Conservation (phyloP, 2,113 vertebrate species). For the Otocyon megalotis region DNA sequence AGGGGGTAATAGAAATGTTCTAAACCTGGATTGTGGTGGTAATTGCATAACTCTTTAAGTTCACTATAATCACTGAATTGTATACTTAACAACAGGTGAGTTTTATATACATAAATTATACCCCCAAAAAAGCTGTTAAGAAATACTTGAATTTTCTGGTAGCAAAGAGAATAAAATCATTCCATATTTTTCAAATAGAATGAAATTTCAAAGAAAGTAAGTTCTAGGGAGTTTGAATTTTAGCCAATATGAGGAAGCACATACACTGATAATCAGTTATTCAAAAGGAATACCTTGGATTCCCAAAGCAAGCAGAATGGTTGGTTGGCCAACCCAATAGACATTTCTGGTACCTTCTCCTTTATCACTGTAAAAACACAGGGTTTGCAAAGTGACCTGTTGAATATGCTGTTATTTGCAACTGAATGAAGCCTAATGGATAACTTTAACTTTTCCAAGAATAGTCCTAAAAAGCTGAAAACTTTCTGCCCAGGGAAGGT, state of each 20-base stretch:
- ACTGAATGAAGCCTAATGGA: not conserved
- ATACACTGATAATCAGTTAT: not conserved
- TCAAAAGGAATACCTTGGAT: not conserved
- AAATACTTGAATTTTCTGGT: not conserved
- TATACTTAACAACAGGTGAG: not conserved
- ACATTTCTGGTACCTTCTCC: not conserved
- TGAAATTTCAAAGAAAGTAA: not conserved
- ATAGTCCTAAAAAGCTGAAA: not conserved
- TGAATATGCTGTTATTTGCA: not conserved
- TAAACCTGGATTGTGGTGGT: not conserved
- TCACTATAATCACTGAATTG: not conserved
- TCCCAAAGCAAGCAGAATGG: not conserved
- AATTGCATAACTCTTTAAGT: not conserved
- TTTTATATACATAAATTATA: not conserved
- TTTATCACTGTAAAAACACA: not conserved
- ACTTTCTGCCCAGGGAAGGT: not conserved
- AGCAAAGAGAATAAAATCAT: not conserved
- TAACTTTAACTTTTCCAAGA: not conserved
- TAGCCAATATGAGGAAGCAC: not conserved
- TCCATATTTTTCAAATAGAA: not conserved
- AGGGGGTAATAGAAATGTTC: not conserved
- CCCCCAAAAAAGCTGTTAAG: not conserved
- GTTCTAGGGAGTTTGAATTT: not conserved
- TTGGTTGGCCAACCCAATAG: not conserved
- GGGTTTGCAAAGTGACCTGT: not conserved